Conservation (phyloP, 2,797 vertebrate species). For the Diceros bicornis region DNA sequence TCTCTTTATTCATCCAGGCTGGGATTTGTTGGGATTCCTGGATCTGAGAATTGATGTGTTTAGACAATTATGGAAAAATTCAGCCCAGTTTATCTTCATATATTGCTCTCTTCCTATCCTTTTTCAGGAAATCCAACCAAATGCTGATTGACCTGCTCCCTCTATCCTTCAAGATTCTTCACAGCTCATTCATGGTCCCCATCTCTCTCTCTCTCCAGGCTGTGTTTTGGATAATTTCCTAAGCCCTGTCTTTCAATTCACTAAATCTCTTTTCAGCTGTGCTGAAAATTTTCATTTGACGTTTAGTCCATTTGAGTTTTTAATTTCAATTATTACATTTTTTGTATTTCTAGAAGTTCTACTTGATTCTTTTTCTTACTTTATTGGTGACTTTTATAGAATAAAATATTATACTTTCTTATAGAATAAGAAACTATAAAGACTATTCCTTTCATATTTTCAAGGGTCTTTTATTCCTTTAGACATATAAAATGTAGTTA, state of each 20-base stretch:
- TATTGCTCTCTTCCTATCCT: rapidly evolving
- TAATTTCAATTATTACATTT: not conserved
- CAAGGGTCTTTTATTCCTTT: not conserved
- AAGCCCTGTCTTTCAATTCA: not conserved
- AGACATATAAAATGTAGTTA: not conserved
- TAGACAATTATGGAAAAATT: not conserved
- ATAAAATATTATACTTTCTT: not conserved
- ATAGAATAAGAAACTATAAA: not conserved
- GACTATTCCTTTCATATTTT: not conserved
- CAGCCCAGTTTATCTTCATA: not conserved
- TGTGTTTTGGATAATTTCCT: not conserved
- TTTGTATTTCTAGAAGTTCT: not conserved
- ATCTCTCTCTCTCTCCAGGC: not conserved
- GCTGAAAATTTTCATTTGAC: not conserved
- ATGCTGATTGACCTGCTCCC: rapidly evolving
- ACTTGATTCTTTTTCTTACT: not conserved
- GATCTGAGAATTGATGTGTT: too few species aligned
- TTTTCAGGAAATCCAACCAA: not conserved
- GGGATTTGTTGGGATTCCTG: not conserved
- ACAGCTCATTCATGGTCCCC: rapidly evolving
- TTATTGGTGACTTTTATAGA: not conserved
- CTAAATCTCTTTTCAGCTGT: not conserved
- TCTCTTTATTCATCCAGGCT: not conserved
- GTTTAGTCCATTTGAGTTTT: not conserved
- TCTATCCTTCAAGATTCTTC: too few species aligned